Evolutionary conservation across 2,888 invertebrate species (phyloP), one percentile per base, ranked within the genome.

Genomic region (Melanophora roralis): DNA sequence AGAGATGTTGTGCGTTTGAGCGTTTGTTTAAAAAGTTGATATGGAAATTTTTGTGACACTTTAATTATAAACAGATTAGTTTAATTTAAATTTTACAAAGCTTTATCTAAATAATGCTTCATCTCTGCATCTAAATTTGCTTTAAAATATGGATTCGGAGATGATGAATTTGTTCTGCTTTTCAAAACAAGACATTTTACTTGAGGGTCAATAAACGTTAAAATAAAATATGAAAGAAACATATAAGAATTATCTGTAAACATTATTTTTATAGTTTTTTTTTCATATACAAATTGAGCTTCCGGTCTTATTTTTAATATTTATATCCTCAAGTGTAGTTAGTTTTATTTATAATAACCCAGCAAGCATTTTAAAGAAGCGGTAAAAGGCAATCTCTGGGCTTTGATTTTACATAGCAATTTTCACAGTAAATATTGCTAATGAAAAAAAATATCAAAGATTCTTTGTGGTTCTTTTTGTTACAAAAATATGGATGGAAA

Each of bases 21-120:
- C 6, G 3, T 27, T 27, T 27, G 3, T 27, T 27, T 27, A 5
- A 27, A 14, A 45, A 55, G 47, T 53, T 64, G 38, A 60, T 62
- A 78, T 68, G 73, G 68, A 73, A 55, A 62, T 55, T 67, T 69
- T 53, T 75, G 45, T 72, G 76, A 80, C 76, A 80, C 76, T 80
- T 76, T 76, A 80, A 80, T 80, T 80, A 80, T 51, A 62, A 67
- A 57, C 45, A 76, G 72, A 72, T 80, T 76, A 72, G 67, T 68
- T 80, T 75, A 64, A 76, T 72, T 76, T 76, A 62, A 75, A 80
- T 80, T n/a, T 57, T 67, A 62, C 62, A 38, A 49, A 51, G 62
- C 76, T 72, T 75, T 59, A 60, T 53, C n/a, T 40, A 12, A n/a
- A n/a, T n/a, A n/a, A n/a, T n/a, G n/a, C n/a, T n/a, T n/a, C n/a